Evolutionary conservation across 2,113 vertebrate genomes (phyloP).

Genomic region (Pseudopodoces humilis): DNA sequence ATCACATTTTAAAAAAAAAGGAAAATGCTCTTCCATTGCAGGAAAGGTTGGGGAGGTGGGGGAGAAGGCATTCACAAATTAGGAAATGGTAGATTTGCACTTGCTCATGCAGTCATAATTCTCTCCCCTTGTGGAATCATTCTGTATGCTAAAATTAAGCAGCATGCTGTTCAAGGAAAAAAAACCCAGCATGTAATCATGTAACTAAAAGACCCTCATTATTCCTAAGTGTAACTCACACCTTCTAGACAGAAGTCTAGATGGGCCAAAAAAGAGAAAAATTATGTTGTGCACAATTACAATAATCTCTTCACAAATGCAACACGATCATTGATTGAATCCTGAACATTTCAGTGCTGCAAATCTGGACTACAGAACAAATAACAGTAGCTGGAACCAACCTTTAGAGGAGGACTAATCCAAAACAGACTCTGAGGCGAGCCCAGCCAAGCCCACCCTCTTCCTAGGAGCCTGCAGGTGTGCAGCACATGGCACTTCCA

Average conservation of each 20-base stretch:
- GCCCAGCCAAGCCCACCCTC: neutral
- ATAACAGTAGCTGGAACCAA: neutral
- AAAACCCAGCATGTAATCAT: neutral
- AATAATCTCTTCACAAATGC: neutral
- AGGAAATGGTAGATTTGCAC: neutral
- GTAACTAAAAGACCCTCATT: neutral
- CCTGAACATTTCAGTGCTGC: neutral
- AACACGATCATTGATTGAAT: neutral
- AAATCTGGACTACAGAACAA: neutral
- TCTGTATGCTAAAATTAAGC: neutral
- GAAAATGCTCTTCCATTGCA: neutral
- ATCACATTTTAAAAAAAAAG: neutral
- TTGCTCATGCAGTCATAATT: conserved; percentile 19
- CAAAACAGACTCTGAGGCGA: neutral
- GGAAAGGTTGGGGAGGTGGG: neutral
- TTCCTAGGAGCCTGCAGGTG: neutral
- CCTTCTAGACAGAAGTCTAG: neutral
- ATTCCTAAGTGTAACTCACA: neutral
- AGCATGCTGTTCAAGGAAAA: neutral
- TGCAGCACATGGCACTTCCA: neutral
- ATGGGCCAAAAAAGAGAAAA: neutral
- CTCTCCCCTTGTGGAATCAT: neutral
- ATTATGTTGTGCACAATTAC: neutral
- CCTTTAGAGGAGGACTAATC: neutral
- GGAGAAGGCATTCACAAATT: neutral